These are phyloP conservation scores for Plemyria rubiginata DNA, from an alignment of 2,888 invertebrate species.

Conservation along the genomic window DNA sequence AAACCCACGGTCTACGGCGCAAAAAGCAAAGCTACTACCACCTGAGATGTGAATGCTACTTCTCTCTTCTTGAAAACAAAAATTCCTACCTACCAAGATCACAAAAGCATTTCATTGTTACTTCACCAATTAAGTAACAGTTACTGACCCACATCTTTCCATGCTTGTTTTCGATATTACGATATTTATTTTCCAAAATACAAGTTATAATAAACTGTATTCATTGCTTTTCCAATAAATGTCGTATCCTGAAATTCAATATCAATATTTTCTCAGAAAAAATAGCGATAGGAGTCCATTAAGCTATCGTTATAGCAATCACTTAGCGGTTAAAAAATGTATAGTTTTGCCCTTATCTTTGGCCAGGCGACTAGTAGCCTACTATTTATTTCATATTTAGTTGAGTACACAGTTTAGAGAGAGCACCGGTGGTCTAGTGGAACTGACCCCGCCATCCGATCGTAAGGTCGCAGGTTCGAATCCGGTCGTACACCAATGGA, in stretches of 20 bases:
- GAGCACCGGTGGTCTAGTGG: too few species aligned
- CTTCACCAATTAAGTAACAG: conserved; percentile 8
- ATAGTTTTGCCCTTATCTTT: conserved; percentile 15
- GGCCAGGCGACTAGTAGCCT: neutral
- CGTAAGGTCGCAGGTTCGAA: too few species aligned
- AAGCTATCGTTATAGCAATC: conserved; percentile 38
- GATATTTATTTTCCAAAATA: conserved; percentile 18
- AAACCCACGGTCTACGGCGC: too few species aligned
- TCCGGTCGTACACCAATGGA: too few species aligned
- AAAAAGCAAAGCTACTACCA: too few species aligned
- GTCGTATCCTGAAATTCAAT: conserved; percentile 26
- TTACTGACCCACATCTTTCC: conserved; percentile 9
- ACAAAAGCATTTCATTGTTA: conserved; percentile 4
- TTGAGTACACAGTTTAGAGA: too few species aligned
- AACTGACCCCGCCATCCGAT: too few species aligned
- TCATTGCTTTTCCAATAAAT: conserved; percentile 31
- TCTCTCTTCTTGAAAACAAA: too few species aligned
- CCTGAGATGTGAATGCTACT: too few species aligned
- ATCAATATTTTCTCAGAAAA: conserved; percentile 35
- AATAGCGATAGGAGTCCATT: conserved; percentile 30
- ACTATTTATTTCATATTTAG: too few species aligned
- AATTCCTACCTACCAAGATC: neutral
- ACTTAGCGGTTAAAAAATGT: conserved; percentile 29
- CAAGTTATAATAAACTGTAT: conserved; percentile 24
- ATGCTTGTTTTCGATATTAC: conserved; percentile 19